Conservation (phyloP, 2,113 vertebrate species). For the Gobiocypris rarus region DNA sequence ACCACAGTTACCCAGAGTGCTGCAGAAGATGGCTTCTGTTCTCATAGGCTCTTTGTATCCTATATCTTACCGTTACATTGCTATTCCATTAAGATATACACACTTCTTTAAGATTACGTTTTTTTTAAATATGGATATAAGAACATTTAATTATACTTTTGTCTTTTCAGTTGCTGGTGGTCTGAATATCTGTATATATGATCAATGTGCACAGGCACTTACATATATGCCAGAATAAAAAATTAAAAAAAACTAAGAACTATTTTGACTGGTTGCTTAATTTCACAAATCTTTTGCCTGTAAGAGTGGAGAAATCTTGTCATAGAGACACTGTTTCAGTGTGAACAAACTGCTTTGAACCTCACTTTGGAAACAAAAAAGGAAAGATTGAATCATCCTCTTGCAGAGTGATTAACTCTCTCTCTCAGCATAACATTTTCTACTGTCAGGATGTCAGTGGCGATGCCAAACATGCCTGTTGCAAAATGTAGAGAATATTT, state of each 20-base stretch:
- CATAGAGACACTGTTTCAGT: slow-evolving; percentile 25
- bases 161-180: not conserved
- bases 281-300: not conserved
- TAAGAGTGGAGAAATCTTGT: slow-evolving; percentile 42
- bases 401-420: not conserved
- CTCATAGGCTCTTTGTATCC: not conserved
- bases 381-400: slow-evolving; percentile 56
- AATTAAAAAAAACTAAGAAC: not conserved
- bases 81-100: not conserved
- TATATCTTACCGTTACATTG: not conserved
- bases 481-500: not conserved
- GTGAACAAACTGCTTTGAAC: slow-evolving; percentile 16
- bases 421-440: not conserved
- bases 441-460: not conserved
- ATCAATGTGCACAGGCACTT: not conserved
- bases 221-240: not conserved
- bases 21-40: not conserved
- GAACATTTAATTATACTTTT: not conserved
- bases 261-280: not conserved
- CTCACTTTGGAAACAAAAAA: slow-evolving; percentile 19
- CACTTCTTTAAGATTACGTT: not conserved
- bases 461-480: not conserved
- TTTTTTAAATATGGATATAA: not conserved
- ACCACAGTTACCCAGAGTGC: not conserved
- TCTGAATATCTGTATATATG: not conserved